phyloP scores from a whole-genome alignment of 1,140 invertebrate species.

The Fopius arisanus region DNA sequence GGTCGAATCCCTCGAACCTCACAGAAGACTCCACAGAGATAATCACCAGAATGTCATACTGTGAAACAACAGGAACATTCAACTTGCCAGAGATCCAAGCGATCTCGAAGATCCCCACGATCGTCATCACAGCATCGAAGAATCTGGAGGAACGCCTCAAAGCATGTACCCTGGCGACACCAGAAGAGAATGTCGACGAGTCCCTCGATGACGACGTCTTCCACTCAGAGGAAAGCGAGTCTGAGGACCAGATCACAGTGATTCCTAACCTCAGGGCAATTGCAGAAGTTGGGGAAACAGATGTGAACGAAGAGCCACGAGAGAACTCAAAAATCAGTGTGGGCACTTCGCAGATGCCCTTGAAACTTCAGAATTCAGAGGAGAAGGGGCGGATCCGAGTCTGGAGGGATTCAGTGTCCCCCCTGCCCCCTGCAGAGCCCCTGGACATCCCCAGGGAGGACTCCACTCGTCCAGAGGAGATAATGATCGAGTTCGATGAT shows the following conservation, averaged over 20 bases:
- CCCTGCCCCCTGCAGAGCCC: not conserved
- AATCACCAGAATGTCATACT: constrained; percentile 34
- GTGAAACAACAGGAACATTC: constrained; percentile 39
- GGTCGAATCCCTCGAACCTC: constrained; percentile 42
- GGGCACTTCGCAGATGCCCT: not conserved
- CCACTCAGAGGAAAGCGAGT: constrained; percentile 23
- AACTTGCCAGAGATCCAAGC: constrained; percentile 47
- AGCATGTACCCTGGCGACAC: not conserved
- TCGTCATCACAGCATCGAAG: not conserved
- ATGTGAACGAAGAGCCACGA: not conserved
- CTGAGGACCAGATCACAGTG: constrained; percentile 34
- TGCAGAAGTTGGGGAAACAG: not conserved
- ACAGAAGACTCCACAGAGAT: constrained; percentile 26
- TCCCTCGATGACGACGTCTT: not conserved
- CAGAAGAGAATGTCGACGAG: not conserved
- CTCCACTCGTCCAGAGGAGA: constrained; percentile 31
- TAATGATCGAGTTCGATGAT: constrained; percentile 49
- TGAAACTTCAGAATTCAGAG: not conserved
- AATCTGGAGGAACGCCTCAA: constrained; percentile 23
- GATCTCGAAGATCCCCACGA: constrained; percentile 35
- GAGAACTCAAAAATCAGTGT: constrained; percentile 25
- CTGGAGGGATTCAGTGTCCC: constrained; percentile 46
- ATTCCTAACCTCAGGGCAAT: constrained; percentile 26
- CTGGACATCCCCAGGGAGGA: constrained; percentile 9
- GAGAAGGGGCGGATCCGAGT: constrained; percentile 39